These are phyloP conservation scores for Incurvaria masculella DNA, from an alignment of 2,888 invertebrate species.

Conservation along the genomic window DNA sequence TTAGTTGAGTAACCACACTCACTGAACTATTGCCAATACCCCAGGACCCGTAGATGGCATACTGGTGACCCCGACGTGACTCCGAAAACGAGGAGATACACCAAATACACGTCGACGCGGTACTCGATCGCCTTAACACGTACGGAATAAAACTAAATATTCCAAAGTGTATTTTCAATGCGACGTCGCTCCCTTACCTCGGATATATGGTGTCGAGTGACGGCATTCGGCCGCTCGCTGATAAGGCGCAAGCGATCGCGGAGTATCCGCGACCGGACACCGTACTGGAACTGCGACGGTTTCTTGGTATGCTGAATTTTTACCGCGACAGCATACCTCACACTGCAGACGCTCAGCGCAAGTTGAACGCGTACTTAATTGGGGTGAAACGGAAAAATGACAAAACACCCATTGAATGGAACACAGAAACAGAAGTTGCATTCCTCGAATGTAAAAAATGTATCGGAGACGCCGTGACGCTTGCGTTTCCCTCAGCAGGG, in stretches of 20 bases:
- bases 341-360: slow-evolving; percentile 3
- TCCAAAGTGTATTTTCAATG: slow-evolving; percentile 3
- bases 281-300: slow-evolving; percentile 12
- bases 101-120: no score
- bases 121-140: no score
- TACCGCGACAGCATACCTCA: slow-evolving; percentile 5
- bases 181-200: neutral
- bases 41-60: no score
- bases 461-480: no score
- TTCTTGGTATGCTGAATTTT: slow-evolving; percentile 14
- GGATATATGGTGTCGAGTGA: slow-evolving; percentile 62
- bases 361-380: neutral
- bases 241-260: slow-evolving; percentile 11
- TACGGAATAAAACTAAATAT: neutral
- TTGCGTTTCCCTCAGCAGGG: no score
- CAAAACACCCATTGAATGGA: neutral
- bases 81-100: no score
- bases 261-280: slow-evolving; percentile 10
- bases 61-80: no score
- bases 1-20: no score
- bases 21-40: no score
- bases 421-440: neutral
- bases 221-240: slow-evolving; percentile 42
- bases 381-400: neutral
- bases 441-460: no score